These are phyloP conservation scores for Lanius collurio DNA, from an alignment of 2,113 vertebrate species.

Conservation along the genomic window DNA sequence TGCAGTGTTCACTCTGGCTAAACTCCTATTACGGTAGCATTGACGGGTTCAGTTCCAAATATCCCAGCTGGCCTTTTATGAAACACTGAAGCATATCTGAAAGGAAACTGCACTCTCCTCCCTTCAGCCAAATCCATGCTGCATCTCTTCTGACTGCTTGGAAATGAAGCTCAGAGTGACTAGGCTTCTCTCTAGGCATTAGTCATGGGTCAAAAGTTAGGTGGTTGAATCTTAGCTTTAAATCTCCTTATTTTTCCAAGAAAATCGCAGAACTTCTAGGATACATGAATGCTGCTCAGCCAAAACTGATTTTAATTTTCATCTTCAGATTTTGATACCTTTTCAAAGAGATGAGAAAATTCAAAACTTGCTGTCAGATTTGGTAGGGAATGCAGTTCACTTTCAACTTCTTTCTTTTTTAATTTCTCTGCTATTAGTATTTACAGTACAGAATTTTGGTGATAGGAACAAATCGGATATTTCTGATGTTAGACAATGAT, in stretches of 20 bases:
- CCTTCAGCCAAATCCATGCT: constrained; percentile 12
- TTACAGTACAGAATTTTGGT: neutral
- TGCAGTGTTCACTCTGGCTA: neutral
- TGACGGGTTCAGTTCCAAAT: constrained; percentile 9
- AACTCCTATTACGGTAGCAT: neutral
- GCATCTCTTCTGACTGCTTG: neutral
- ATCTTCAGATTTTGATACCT: neutral
- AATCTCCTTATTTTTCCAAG: neutral
- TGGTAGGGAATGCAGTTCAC: neutral
- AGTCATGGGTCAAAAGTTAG: constrained; percentile 20
- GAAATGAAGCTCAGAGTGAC: constrained; percentile 9
- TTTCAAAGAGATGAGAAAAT: neutral
- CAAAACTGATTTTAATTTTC: neutral
- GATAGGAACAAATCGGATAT: neutral
- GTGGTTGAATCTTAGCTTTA: neutral
- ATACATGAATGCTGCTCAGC: neutral
- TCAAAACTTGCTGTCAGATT: neutral
- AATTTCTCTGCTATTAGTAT: neutral
- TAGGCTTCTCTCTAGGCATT: constrained; percentile 13
- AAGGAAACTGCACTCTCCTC: neutral
- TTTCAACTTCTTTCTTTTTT: neutral
- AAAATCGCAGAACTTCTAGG: neutral
- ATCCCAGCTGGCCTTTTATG: neutral
- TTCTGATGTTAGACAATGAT: neutral
- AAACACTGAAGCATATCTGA: constrained; percentile 24